These are phyloP conservation scores for Lomographa bimaculata DNA, from an alignment of 2,888 invertebrate species.

Conservation along the genomic window DNA sequence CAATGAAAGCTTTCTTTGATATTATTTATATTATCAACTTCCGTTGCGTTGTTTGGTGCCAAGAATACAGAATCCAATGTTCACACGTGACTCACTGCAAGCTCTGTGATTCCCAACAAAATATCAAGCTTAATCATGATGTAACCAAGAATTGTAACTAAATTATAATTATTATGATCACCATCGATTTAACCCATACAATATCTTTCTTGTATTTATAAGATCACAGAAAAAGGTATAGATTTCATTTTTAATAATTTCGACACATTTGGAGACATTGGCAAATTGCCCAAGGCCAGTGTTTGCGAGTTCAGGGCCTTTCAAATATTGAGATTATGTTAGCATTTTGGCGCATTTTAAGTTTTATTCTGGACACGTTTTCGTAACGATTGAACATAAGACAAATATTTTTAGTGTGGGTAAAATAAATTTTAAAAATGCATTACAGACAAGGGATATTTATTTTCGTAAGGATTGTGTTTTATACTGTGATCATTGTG, in stretches of 20 bases:
- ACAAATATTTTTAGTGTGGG: too few species aligned
- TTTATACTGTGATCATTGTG: too few species aligned
- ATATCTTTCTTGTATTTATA: too few species aligned
- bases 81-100: conserved; percentile 51
- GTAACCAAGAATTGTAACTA: conserved; percentile 37
- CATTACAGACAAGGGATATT: too few species aligned
- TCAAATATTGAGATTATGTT: conserved; percentile 22
- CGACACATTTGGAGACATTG: conserved; percentile 23
- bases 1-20: conserved; percentile 39
- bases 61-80: conserved; percentile 49
- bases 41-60: conserved; percentile 52
- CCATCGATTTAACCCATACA: not conserved
- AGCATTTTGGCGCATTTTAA: conserved; percentile 23
- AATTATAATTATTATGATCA: not conserved
- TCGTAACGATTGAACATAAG: conserved; percentile 1
- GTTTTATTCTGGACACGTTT: conserved; percentile 4
- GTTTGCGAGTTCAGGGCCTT: conserved; percentile 4
- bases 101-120: conserved; percentile 36
- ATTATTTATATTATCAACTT: conserved; percentile 48
- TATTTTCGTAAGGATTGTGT: too few species aligned
- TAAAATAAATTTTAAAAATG: too few species aligned
- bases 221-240: conserved; percentile 2
- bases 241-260: conserved; percentile 7
- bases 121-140: conserved; percentile 39
- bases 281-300: conserved; percentile 39